A percentile compares a stretch with the other conserved stretches of the same genome.
These are phyloP conservation scores for Vulpes lagopus DNA, from an alignment of 2,113 vertebrate species.

Conservation along the genomic window DNA sequence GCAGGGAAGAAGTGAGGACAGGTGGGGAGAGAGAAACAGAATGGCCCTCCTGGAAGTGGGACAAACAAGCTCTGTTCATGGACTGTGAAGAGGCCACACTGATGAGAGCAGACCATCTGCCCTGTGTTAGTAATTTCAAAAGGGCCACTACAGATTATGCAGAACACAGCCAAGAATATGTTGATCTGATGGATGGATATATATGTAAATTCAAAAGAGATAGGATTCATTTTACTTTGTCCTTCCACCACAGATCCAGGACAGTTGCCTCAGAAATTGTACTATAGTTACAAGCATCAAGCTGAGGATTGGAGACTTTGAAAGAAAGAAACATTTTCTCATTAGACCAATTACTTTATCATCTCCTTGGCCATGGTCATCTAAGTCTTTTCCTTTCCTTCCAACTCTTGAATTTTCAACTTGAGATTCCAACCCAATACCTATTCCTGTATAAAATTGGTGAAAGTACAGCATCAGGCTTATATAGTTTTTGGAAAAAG, in stretches of 20 bases:
- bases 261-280: neutral
- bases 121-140: neutral
- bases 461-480: neutral
- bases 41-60: neutral
- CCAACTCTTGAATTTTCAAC: neutral
- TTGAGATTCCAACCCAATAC: neutral
- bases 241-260: neutral
- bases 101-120: neutral
- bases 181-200: neutral
- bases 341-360: neutral
- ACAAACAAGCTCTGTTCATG: neutral
- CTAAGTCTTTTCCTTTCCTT: constrained; percentile 19
- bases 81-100: neutral
- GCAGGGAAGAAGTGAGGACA: neutral
- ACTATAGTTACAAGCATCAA: neutral
- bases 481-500: neutral
- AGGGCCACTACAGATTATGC: neutral
- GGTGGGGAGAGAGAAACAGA: neutral
- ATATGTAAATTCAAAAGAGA: neutral
- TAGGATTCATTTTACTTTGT: neutral
- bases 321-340: neutral
- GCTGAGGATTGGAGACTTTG: neutral
- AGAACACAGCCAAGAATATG: neutral
- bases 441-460: neutral
- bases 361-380: neutral